Conservation (phyloP, 2,888 invertebrate genomes). For the Chelonus formosanus region DNA sequence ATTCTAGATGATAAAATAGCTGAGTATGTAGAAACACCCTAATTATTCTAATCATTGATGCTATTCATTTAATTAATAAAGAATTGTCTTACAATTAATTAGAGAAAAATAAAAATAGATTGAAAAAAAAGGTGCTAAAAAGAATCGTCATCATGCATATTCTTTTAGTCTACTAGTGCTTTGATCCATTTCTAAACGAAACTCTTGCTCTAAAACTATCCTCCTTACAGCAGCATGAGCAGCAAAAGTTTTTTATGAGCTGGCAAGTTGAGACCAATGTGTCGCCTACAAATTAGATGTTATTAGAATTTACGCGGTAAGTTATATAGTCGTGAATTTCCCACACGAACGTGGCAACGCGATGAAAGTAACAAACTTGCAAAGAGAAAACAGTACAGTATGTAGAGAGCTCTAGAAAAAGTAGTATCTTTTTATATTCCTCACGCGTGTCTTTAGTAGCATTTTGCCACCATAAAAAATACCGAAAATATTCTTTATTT, state of each 20-base stretch:
- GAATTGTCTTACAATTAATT: no score
- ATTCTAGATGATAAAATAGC: no score
- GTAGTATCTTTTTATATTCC: no score
- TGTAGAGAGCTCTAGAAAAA: no score
- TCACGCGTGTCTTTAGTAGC: no score
- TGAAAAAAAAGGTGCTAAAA: no score
- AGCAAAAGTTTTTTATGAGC: slow-evolving; percentile 38
- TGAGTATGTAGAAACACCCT: no score
- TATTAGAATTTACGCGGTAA: slow-evolving; percentile 56
- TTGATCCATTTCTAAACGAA: neutral
- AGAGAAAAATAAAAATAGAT: no score
- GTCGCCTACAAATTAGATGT: slow-evolving; percentile 53
- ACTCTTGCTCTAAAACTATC: neutral
- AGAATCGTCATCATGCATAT: neutral
- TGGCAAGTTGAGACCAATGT: slow-evolving; percentile 22
- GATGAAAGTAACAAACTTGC: no score
- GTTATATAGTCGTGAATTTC: slow-evolving; percentile 44
- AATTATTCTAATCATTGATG: no score
- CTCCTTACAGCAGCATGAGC: slow-evolving; percentile 6
- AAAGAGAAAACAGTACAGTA: no score
- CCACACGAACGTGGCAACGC: neutral
- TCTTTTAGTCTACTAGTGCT: neutral
- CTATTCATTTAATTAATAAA: no score
- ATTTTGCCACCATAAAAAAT: neutral
- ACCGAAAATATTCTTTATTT: neutral